A percentile compares a stretch with the other conserved stretches of the same genome.
Conservation (phyloP, 1,140 invertebrate genomes). For the Lerema accius region DNA sequence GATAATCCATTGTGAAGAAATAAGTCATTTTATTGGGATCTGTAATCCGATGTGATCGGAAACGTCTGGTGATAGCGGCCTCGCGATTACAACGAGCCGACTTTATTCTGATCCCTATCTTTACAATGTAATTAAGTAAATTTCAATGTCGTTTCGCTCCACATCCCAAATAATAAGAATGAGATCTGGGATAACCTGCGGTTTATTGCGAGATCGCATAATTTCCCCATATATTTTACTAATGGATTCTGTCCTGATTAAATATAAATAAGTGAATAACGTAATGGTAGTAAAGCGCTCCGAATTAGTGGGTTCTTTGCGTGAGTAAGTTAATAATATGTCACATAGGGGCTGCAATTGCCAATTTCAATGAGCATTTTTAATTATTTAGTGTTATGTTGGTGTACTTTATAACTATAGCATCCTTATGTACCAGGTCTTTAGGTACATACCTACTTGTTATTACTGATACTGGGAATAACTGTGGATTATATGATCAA, state of each 20-base stretch:
- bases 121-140: conserved; percentile 72
- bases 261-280: conserved; percentile 22
- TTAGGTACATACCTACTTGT: too few relatives aligned
- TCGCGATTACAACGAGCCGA: conserved; percentile 21
- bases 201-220: conserved; percentile 59
- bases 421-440: too few relatives aligned
- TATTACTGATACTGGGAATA: too few relatives aligned
- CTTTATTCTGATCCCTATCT: conserved; percentile 64
- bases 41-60: conserved; percentile 31
- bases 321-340: not conserved
- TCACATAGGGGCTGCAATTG: too few relatives aligned
- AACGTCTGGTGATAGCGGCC: conserved; percentile 37
- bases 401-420: too few relatives aligned
- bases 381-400: too few relatives aligned
- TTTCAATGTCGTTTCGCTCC: conserved; percentile 63
- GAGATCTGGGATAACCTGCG: conserved; percentile 56
- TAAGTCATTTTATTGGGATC: conserved; percentile 1
- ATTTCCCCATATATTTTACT: conserved; percentile 60
- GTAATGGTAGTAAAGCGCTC: conserved; percentile 24
- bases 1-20: not conserved
- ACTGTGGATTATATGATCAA: too few relatives aligned
- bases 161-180: conserved; percentile 64
- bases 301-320: not conserved
- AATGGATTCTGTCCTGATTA: conserved; percentile 50
- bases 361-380: too few relatives aligned